Evolutionary conservation across 2,797 vertebrate genomes (phyloP).

Genomic region (Galaxias olidus): DNA sequence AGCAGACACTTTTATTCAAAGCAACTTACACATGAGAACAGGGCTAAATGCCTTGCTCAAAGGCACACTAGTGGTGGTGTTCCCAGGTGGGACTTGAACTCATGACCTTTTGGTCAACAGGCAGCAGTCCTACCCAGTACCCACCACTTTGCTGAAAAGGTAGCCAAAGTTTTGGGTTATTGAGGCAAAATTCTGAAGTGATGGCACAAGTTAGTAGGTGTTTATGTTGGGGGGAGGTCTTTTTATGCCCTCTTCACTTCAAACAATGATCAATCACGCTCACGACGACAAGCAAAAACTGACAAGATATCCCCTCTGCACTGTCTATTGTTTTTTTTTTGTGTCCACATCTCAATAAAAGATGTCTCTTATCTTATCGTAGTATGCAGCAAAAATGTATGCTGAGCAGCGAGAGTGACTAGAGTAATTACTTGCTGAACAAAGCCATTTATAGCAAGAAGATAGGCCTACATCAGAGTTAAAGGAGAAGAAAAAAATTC

Average conservation of each 20-base stretch:
- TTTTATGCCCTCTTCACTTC: slow-evolving; percentile 14
- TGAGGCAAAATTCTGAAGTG: no score
- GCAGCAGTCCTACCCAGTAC: no score
- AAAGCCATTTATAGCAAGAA: slow-evolving; percentile 44
- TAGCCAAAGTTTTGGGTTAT: no score
- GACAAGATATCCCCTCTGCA: slow-evolving; percentile 12
- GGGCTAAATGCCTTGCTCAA: no score
- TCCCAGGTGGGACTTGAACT: no score
- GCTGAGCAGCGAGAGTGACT: slow-evolving; percentile 47
- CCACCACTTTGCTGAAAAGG: no score
- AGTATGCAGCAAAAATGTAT: slow-evolving; percentile 55
- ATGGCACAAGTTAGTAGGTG: no score
- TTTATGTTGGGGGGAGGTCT: not conserved
- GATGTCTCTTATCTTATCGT: slow-evolving; percentile 43
- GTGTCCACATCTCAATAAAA: slow-evolving; percentile 35
- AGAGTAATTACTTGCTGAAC: slow-evolving; percentile 54
- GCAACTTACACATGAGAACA: no score
- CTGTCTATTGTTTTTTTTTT: slow-evolving; percentile 30
- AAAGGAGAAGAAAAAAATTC: slow-evolving; percentile 33
- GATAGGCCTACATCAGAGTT: slow-evolving; percentile 20
- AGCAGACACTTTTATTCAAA: no score
- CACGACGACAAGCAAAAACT: slow-evolving; percentile 15
- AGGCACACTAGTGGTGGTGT: no score
- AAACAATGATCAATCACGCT: slow-evolving; percentile 12
- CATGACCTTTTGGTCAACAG: no score